Evolutionary conservation across 2,797 vertebrate genomes (phyloP), one percentile per base, ranked within the genome.

Genomic region (Babyrousa celebensis): DNA sequence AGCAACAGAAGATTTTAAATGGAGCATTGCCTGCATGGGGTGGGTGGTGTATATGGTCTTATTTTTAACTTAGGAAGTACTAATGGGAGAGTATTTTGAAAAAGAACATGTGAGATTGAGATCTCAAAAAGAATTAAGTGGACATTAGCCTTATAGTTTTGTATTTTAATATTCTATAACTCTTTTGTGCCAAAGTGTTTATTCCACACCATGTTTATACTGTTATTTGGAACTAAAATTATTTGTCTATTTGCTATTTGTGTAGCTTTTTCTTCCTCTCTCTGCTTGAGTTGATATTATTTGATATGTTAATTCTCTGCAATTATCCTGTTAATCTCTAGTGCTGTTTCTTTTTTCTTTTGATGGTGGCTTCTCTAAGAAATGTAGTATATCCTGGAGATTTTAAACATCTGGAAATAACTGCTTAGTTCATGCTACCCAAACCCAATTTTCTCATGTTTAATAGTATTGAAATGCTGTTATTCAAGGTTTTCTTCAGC

Each of bases 331-430:
- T 60, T 91, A 9, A 91, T 91, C n/a, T 85, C 67, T 68, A 72
- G 21, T 27, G 3, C 52, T 85, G 29, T 29, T 80, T 90, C 10
- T 12, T 68, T 94, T 62, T 54, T 63, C n/a, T 82, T 97, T 70
- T 70, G 48, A 25, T 85, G 79, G 54, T 56, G 63, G 63, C 62
- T 89, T 79, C 43, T 77, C 29, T 63, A 79, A 96, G 67, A 85
- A 90, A 85, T 54, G 16, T 56, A 71, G 16, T 77, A 52, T 18
- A 56, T 56, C 8, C 68, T 60, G 25, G 60, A 86, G 65, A 93
- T 27, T 36, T 89, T 79, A 87, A 95, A 82, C 80, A 96, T 91
- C 88, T 97, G 79, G 93, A 96, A 93, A 85, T 91, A 91, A 85
- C 75, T 85, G 68, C 43, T 58, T 77, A 77, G 21, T 91, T 92